A percentile compares a stretch with the other conserved stretches of the same genome.
phyloP scores from a whole-genome alignment of 1,140 invertebrate species.

The Trichoplusia ni region DNA sequence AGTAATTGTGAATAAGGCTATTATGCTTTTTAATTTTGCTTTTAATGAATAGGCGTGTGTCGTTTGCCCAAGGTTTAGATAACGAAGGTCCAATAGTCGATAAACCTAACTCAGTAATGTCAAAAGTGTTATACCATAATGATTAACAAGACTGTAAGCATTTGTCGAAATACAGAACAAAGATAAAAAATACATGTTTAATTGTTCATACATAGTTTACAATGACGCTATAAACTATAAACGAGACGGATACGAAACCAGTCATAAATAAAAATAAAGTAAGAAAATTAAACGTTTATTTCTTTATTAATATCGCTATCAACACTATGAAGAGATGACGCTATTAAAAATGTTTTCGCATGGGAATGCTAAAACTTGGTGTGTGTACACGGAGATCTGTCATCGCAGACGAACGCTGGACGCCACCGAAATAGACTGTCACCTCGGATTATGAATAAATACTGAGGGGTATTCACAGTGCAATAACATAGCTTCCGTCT shows the following conservation, averaged over 20 bases:
- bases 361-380: conserved; percentile 28
- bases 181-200: not conserved
- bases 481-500: conserved; percentile 42
- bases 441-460: conserved; percentile 70
- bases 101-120: too few species aligned
- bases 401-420: conserved; percentile 42
- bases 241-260: conserved; percentile 4
- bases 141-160: too few species aligned
- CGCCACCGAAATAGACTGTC: conserved; percentile 62
- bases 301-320: not conserved
- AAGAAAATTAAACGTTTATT: not conserved
- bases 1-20: too few species aligned
- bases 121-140: too few species aligned
- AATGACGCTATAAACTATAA: not conserved
- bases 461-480: conserved; percentile 52
- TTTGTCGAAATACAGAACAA: too few species aligned
- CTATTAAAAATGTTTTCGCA: conserved; percentile 8
- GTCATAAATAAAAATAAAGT: conserved; percentile 1
- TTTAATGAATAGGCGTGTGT: too few species aligned
- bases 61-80: too few species aligned
- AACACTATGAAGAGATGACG: not conserved
- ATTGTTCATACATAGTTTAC: not conserved
- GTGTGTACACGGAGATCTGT: conserved; percentile 44
- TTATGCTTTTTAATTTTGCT: too few species aligned
- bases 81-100: too few species aligned